Conservation (phyloP, 2,888 invertebrate species). For the Phymatocera aterrima region DNA sequence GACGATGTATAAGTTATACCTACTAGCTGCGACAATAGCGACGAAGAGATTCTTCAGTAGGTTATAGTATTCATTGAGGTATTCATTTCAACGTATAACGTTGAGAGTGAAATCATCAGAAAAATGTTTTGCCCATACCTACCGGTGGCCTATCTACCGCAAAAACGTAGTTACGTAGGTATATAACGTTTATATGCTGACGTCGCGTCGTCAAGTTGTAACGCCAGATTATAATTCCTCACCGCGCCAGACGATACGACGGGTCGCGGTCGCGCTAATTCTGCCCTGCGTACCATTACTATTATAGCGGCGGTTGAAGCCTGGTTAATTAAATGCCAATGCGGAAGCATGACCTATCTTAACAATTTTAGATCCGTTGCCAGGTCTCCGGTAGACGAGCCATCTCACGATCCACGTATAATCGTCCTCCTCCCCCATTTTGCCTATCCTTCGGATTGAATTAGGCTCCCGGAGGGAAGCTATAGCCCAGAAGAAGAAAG, state of each 20-base stretch:
- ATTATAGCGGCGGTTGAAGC: constrained; percentile 30
- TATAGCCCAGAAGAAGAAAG: neutral
- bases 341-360: constrained; percentile 61
- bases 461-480: neutral
- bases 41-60: no score
- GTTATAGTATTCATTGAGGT: no score
- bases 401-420: neutral
- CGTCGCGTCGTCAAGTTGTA: neutral
- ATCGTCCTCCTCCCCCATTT: neutral
- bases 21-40: no score
- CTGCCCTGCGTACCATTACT: neutral
- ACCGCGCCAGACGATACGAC: neutral
- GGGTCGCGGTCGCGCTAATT: neutral
- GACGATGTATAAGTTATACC: neutral
- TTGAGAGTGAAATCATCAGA: no score
- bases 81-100: no score
- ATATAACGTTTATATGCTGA: no score
- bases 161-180: no score
- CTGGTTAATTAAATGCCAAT: constrained; percentile 57
- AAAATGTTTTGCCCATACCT: no score
- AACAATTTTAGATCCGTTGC: constrained; percentile 60
- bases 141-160: no score
- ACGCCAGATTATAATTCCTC: neutral
- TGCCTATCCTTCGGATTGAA: neutral
- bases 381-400: constrained; percentile 48